Conservation (phyloP, 2,113 vertebrate species). For the Himantopus leucocephalus region DNA sequence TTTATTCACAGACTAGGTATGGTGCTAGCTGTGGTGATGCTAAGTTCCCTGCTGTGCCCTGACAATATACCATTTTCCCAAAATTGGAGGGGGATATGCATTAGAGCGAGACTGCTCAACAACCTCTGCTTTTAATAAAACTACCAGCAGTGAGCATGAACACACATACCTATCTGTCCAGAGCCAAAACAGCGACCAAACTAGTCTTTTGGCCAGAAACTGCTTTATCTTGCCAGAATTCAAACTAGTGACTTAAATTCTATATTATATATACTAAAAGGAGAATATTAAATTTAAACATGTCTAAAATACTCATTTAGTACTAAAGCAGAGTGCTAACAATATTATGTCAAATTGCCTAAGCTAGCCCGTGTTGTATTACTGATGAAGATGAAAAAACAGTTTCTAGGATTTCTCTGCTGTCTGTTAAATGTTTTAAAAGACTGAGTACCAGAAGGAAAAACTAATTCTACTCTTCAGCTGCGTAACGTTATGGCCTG, state of each 20-base stretch:
- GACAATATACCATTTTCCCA: neutral
- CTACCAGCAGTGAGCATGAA: neutral
- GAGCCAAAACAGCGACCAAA: neutral
- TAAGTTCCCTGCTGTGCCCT: neutral
- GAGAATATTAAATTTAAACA: neutral
- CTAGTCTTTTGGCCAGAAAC: neutral
- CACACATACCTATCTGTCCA: fast-evolving
- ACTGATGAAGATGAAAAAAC: neutral
- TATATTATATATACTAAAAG: neutral
- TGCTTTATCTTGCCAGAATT: neutral
- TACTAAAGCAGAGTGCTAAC: neutral
- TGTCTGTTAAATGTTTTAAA: neutral
- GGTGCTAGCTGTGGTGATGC: neutral
- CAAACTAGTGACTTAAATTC: neutral
- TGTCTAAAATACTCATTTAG: neutral
- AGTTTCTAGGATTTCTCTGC: neutral
- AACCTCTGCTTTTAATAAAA: fast-evolving
- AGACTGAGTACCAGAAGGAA: neutral
- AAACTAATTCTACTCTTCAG: neutral
- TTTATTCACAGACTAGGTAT: neutral
- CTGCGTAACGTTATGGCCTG: neutral
- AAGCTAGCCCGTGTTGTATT: neutral
- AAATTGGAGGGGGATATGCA: neutral
- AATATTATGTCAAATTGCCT: neutral
- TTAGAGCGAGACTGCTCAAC: neutral